Conservation (phyloP, 2,113 vertebrate species). For the Xenopus borealis region DNA sequence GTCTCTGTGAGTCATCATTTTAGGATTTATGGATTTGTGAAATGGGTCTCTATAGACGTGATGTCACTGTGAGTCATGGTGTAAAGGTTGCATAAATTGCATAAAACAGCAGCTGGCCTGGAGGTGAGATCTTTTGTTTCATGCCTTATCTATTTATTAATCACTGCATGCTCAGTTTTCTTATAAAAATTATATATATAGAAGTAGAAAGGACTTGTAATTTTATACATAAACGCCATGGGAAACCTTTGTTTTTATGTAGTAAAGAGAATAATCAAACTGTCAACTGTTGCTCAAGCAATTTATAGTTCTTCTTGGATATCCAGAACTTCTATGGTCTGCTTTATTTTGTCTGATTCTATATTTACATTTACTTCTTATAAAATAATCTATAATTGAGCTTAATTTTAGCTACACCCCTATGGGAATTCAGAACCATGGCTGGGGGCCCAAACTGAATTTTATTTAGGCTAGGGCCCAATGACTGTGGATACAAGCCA, state of each 20-base stretch:
- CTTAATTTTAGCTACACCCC: too few relatives aligned
- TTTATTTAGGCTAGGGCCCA: too few relatives aligned
- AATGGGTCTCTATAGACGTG: constrained; percentile 9
- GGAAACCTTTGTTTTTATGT: not conserved
- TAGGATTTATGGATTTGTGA: constrained; percentile 4
- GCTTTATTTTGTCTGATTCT: too few relatives aligned
- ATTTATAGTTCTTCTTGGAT: not conserved
- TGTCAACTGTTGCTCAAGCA: not conserved
- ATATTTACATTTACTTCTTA: too few relatives aligned
- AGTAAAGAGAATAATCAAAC: not conserved
- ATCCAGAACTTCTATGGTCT: too few relatives aligned
- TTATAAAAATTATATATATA: not conserved
- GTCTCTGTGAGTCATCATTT: constrained; percentile 19
- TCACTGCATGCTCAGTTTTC: constrained; percentile 1
- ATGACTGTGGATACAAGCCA: too few relatives aligned
- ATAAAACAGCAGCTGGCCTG: constrained; percentile 3
- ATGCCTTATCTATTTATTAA: constrained; percentile 9
- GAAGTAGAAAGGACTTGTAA: too few relatives aligned
- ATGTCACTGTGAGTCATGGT: constrained; percentile 36
- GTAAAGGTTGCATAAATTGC: constrained; percentile 4
- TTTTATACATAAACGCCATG: not conserved
- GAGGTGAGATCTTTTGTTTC: constrained; percentile 1
- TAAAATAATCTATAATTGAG: too few relatives aligned
- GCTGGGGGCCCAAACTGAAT: too few relatives aligned
- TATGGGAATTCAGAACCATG: too few relatives aligned